Conservation (phyloP, 2,888 invertebrate species). For the Caenorhabditis afra region DNA sequence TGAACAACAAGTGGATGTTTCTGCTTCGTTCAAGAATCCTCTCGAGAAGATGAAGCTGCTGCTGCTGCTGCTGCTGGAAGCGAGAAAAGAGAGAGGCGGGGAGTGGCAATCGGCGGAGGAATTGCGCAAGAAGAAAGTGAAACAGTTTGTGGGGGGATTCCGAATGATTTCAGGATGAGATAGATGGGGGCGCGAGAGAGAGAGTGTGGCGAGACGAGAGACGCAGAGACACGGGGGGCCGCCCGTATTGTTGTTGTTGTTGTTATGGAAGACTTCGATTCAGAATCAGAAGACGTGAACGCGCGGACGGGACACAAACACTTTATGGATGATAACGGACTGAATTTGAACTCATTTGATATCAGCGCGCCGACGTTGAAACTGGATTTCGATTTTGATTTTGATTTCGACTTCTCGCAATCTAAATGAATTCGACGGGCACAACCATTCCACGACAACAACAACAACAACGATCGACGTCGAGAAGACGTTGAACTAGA, state of each 20-base stretch:
- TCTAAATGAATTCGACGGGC: too few species aligned
- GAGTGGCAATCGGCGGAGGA: conserved; percentile 36
- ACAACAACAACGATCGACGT: too few species aligned
- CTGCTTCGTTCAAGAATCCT: conserved; percentile 29
- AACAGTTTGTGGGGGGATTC: conserved; percentile 13
- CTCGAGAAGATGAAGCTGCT: neutral
- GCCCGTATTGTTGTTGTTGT: conserved; percentile 25
- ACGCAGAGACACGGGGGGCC: conserved; percentile 4
- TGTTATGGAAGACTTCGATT: neutral
- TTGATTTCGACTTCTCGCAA: too few species aligned
- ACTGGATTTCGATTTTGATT: conserved; percentile 20
- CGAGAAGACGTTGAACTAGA: neutral
- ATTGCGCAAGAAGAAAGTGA: conserved; percentile 47
- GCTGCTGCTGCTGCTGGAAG: too few species aligned
- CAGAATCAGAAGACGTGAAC: too few species aligned
- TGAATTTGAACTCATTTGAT: neutral
- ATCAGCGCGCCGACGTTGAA: too few species aligned
- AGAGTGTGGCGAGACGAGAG: conserved; percentile 20
- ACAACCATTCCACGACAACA: too few species aligned
- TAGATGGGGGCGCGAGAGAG: conserved; percentile 4
- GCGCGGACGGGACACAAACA: neutral
- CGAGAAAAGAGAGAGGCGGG: conserved; percentile 1
- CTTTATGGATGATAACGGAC: neutral
- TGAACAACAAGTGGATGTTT: conserved; percentile 24
- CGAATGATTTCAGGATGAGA: conserved; percentile 44